phyloP scores from a whole-genome alignment of 2,888 invertebrate species.

The Nowickia ferox region DNA sequence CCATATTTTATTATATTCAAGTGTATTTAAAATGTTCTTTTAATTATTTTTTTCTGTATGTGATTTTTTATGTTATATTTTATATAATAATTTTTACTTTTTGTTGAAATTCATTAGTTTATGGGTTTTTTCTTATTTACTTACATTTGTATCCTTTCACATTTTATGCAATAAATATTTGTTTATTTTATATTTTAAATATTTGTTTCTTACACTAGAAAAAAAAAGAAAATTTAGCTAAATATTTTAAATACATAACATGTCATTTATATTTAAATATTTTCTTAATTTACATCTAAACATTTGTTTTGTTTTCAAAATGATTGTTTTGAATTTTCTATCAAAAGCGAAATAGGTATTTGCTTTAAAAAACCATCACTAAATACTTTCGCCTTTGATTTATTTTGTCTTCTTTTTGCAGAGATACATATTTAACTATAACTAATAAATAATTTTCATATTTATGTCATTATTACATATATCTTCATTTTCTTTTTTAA shows the following conservation, averaged over 20 bases:
- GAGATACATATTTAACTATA: slow-evolving; percentile 62
- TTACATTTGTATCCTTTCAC: slow-evolving; percentile 73
- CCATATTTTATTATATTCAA: too few relatives aligned
- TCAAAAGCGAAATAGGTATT: slow-evolving; percentile 82
- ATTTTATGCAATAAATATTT: slow-evolving; percentile 78
- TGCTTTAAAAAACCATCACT: slow-evolving; percentile 80
- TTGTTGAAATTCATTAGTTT: slow-evolving; percentile 68
- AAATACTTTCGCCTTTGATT: slow-evolving; percentile 79
- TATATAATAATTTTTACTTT: slow-evolving; percentile 8
- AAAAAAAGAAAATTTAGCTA: slow-evolving; percentile 71
- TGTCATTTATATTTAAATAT: slow-evolving; percentile 74
- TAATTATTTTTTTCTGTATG: neutral
- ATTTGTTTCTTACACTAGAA: slow-evolving; percentile 71
- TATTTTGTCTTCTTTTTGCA: slow-evolving; percentile 70
- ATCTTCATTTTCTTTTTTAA: slow-evolving; percentile 24
- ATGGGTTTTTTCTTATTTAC: slow-evolving; percentile 62
- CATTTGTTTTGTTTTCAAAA: slow-evolving; percentile 77
- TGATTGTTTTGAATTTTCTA: slow-evolving; percentile 82
- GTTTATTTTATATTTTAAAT: slow-evolving; percentile 76
- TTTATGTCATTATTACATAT: neutral
- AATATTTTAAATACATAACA: slow-evolving; percentile 72
- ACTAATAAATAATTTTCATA: slow-evolving; percentile 61
- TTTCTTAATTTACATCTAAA: slow-evolving; percentile 65
- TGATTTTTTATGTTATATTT: slow-evolving; percentile 11
- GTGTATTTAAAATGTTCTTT: neutral